A percentile compares a stretch with the other conserved stretches of the same genome.
These are phyloP conservation scores for Leptogaster cylindrica DNA, from an alignment of 2,888 invertebrate genomes.

Conservation along the genomic window DNA sequence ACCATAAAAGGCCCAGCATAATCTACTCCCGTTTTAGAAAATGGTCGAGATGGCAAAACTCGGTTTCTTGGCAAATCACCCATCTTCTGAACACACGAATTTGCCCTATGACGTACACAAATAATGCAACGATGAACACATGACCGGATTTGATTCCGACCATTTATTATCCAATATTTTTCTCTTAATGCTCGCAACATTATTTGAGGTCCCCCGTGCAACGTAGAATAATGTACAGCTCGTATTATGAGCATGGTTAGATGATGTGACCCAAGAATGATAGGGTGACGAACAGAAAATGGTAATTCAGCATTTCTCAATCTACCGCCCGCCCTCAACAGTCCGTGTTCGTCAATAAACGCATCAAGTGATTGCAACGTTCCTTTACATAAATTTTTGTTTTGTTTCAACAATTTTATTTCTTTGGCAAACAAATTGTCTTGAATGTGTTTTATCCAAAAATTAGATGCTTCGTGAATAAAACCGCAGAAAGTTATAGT, in stretches of 20 bases:
- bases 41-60: background rate
- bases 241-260: background rate
- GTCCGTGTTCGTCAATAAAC: background rate
- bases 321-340: background rate
- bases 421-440: background rate
- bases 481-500: background rate
- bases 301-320: background rate
- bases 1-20: background rate
- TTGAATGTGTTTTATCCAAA: background rate
- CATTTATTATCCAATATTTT: slow-evolving; percentile 49
- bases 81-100: background rate
- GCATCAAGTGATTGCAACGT: background rate
- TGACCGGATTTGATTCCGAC: slow-evolving; percentile 24
- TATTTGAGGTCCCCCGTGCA: slow-evolving; percentile 48
- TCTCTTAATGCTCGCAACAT: slow-evolving; percentile 43
- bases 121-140: slow-evolving; percentile 42
- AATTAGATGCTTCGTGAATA: background rate
- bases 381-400: background rate
- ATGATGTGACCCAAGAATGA: background rate
- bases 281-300: background rate
- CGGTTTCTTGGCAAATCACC: background rate
- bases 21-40: slow-evolving; percentile 1
- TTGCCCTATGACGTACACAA: slow-evolving; percentile 26
- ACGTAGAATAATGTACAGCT: background rate
- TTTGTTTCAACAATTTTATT: background rate